Conservation (phyloP, 2,113 vertebrate species). For the Chaetops frenatus region DNA sequence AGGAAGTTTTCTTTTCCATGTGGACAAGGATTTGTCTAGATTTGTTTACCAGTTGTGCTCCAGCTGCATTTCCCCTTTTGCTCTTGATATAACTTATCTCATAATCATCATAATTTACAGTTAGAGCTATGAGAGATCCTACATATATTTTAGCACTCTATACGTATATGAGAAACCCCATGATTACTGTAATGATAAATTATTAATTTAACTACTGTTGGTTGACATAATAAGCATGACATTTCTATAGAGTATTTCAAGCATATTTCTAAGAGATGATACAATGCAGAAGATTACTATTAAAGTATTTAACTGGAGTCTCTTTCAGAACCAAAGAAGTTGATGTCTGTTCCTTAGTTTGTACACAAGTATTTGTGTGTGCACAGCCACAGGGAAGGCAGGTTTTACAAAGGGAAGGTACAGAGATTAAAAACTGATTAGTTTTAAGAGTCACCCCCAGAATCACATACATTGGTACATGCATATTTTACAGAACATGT, state of each 20-base stretch:
- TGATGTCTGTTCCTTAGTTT: not conserved
- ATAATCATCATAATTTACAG: not conserved
- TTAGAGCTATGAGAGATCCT: not conserved
- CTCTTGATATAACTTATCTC: not conserved
- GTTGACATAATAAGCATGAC: not conserved
- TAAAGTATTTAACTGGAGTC: not conserved
- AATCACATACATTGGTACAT: not conserved
- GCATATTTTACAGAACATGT: not conserved
- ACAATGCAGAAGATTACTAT: not conserved
- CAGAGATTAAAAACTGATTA: not conserved
- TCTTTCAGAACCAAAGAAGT: not conserved
- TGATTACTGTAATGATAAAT: not conserved
- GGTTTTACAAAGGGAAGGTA: not conserved
- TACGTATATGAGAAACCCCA: not conserved
- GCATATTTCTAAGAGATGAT: not conserved
- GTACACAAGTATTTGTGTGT: not conserved
- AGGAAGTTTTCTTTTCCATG: not conserved
- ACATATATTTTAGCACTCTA: not conserved
- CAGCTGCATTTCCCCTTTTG: not conserved
- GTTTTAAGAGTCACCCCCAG: not conserved
- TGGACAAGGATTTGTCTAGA: not conserved
- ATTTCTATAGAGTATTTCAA: not conserved
- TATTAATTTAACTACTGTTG: not conserved
- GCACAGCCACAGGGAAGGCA: not conserved
- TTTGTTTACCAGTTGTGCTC: not conserved